Percentiles rank a stretch among this genome's conserved stretches.
Evolutionary conservation across 2,888 invertebrate genomes (phyloP).

Genomic region (Clivina fossor): DNA sequence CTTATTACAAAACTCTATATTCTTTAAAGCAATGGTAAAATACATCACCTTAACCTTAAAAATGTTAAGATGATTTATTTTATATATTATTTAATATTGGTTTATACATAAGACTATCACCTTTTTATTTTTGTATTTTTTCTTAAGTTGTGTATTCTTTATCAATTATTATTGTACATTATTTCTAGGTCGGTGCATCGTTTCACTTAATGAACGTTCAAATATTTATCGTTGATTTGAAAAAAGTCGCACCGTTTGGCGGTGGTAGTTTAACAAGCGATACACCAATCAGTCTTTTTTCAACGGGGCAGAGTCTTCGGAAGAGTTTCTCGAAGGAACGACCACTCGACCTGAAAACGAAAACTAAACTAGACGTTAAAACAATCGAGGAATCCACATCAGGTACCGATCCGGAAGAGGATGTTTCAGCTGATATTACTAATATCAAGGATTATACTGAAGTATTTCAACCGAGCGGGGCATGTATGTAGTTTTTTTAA

Average conservation of each 20-base stretch:
- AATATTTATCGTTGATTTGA: slow-evolving; percentile 84
- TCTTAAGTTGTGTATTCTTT: too few relatives aligned
- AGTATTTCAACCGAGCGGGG: slow-evolving; percentile 78
- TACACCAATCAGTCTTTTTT: slow-evolving; percentile 57
- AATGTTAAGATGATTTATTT: too few relatives aligned
- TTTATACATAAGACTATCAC: too few relatives aligned
- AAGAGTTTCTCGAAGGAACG: slow-evolving; percentile 80
- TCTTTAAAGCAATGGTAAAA: too few relatives aligned
- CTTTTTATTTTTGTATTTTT: too few relatives aligned
- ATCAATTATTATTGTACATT: too few relatives aligned
- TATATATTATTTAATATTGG: too few relatives aligned
- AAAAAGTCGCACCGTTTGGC: slow-evolving; percentile 77
- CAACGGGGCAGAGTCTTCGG: slow-evolving; percentile 70
- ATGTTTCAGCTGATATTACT: slow-evolving; percentile 72
- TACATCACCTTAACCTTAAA: too few relatives aligned
- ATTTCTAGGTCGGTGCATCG: slow-evolving; percentile 83
- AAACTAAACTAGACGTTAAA: slow-evolving; percentile 66
- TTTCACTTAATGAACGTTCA: slow-evolving; percentile 84
- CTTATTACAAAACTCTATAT: too few relatives aligned
- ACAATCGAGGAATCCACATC: slow-evolving; percentile 77
- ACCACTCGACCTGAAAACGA: slow-evolving; percentile 61
- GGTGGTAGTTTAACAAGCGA: slow-evolving; percentile 57
- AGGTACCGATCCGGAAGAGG: slow-evolving; percentile 77
- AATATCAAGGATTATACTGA: slow-evolving; percentile 78
- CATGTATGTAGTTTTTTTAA: slow-evolving; percentile 61